Evolutionary conservation across 2,797 vertebrate species (phyloP), one percentile per base, ranked within the genome.

Genomic region (Coilia nasus): DNA sequence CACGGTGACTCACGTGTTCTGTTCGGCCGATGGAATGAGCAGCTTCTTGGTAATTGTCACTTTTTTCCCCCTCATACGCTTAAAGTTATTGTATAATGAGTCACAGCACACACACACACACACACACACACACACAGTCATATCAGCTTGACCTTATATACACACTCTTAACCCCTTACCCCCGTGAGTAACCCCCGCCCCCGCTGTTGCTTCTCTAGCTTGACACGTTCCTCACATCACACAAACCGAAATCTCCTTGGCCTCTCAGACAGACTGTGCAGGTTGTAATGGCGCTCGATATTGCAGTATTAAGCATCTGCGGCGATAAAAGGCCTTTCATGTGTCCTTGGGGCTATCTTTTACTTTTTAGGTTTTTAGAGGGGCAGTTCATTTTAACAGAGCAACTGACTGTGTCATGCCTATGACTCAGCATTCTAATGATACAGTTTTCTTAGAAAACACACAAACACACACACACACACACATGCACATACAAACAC

Each of bases 81-180:
- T 82, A 47, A 59, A 85, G 75, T 88, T 57, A 85, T 31, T 82
- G 82, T 84, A 86, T 83, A 60, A 82, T 60, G 67, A 85, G 83
- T n/a, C 83, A 85, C 54, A 83, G 44, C 59, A 83, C 86, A 87
- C 50, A 54, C 50, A 54, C 50, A 54, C 50, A 54, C 50, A 54
- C 50, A 54, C 50, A 54, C 50, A 54, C 14, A 10, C 14, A 54
- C 50, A 54, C 50, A 54, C 50, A 54, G 50, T 54, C 50, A 54
- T 54, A 54, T 54, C 50, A 54, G 50, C 50, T 54, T 54, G 50
- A 9, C 50, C 50, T 3, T 54, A 54, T 54, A 54, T 7, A 54
- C 50, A 54, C 50, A 10, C 50, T 54, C 50, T 54, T 54, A 54
- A 2, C 50, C 50, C 50, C 50, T 3, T 54, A 9, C 7, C 50